Evolutionary conservation across 2,113 vertebrate species (phyloP).

Genomic region (Lutjanus erythropterus): DNA sequence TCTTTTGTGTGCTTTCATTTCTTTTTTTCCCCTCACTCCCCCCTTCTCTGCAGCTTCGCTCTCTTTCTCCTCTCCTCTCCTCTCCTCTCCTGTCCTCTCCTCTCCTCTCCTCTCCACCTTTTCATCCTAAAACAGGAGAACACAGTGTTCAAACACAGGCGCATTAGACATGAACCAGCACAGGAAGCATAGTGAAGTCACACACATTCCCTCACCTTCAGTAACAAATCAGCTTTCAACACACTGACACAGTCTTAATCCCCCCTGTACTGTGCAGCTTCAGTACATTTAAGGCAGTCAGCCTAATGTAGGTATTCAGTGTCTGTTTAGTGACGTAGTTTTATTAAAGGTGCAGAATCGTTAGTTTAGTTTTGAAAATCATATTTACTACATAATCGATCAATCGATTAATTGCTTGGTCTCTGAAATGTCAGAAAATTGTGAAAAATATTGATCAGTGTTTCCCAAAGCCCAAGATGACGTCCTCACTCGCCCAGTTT

Average conservation of each 20-base stretch:
- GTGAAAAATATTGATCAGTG: too few relatives aligned
- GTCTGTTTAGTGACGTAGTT: background rate
- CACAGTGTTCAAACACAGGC: constrained; percentile 54
- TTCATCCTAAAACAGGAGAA: constrained; percentile 41
- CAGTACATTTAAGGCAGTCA: constrained; percentile 51
- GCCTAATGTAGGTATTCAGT: constrained; percentile 20
- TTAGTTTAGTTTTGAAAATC: background rate
- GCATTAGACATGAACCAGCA: constrained; percentile 55
- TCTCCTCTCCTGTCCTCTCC: background rate
- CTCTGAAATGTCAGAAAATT: too few relatives aligned
- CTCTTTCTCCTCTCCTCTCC: constrained; percentile 6
- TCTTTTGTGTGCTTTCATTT: constrained; percentile 39
- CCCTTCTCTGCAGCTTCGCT: background rate
- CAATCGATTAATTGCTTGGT: too few relatives aligned
- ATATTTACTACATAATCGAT: too few relatives aligned
- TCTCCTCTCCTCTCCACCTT: constrained; percentile 10
- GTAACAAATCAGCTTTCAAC: constrained; percentile 54
- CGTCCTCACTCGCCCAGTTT: too few relatives aligned
- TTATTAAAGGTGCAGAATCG: background rate
- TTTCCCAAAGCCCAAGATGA: too few relatives aligned
- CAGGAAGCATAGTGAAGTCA: constrained; percentile 63
- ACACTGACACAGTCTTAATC: constrained; percentile 42
- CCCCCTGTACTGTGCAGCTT: constrained; percentile 7
- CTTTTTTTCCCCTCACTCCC: background rate
- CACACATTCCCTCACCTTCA: constrained; percentile 55